A percentile compares a stretch with the other conserved stretches of the same genome.
phyloP scores from a whole-genome alignment of 2,888 invertebrate genomes.

The Megaustenia siamemsis region DNA sequence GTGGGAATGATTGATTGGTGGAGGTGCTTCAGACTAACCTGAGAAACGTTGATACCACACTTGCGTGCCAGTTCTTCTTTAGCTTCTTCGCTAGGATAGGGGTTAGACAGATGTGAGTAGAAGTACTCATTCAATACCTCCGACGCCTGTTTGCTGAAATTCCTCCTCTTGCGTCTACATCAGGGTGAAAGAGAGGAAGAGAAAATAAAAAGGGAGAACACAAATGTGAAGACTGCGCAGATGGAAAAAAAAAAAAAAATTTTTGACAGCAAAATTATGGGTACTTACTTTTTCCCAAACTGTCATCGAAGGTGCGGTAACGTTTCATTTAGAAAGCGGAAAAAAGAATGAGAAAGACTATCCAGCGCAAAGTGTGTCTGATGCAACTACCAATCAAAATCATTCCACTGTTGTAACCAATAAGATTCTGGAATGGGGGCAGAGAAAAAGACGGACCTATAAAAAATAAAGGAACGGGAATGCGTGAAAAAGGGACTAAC shows the following conservation, averaged over 20 bases:
- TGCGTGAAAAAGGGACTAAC: slow-evolving; percentile 82
- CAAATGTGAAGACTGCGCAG: slow-evolving; percentile 26
- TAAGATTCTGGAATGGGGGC: not conserved
- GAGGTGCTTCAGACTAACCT: slow-evolving; percentile 83
- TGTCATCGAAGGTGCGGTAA: slow-evolving; percentile 29
- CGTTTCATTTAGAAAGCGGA: slow-evolving; percentile 1
- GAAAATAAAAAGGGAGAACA: slow-evolving; percentile 42
- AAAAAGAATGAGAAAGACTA: not conserved
- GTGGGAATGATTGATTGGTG: slow-evolving; percentile 38
- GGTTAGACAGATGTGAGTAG: slow-evolving; percentile 99
- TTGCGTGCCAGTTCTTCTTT: slow-evolving; percentile 99
- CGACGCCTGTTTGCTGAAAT: slow-evolving; percentile 99
- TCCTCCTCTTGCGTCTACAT: slow-evolving; percentile 89
- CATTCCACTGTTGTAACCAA: slow-evolving; percentile 13
- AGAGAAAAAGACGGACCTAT: not conserved
- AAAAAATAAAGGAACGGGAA: not conserved
- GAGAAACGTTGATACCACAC: slow-evolving; percentile 98
- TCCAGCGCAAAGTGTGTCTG: not conserved
- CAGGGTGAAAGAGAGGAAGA: slow-evolving; percentile 50
- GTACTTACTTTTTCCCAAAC: slow-evolving; percentile 36
- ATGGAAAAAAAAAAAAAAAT: not conserved
- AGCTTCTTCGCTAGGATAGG: slow-evolving; percentile 99
- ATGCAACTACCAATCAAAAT: slow-evolving; percentile 45
- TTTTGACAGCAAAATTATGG: slow-evolving; percentile 6
- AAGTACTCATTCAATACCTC: slow-evolving; percentile 99